A percentile compares a stretch with the other conserved stretches of the same genome.
Evolutionary conservation across 2,888 invertebrate species (phyloP).

Genomic region (Apodemia hepburni): DNA sequence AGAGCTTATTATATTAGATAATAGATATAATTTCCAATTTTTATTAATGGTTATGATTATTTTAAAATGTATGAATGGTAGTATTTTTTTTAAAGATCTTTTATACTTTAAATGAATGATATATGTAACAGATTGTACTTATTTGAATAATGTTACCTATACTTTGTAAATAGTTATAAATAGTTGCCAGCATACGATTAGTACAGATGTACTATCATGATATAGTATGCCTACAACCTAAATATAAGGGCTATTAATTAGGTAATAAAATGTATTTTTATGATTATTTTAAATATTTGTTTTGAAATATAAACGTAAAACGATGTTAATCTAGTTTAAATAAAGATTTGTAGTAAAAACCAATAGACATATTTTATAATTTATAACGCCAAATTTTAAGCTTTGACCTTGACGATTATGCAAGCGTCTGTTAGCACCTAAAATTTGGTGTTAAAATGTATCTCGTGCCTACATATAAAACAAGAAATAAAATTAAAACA

Average conservation of each 20-base stretch:
- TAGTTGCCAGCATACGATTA: background rate
- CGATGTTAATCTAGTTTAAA: slow-evolving; percentile 5
- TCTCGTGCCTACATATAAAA: background rate
- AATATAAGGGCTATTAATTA: slow-evolving; percentile 11
- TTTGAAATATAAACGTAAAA: background rate
- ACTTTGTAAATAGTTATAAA: slow-evolving; percentile 13
- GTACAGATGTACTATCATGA: slow-evolving; percentile 8
- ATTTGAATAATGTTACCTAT: slow-evolving; percentile 14
- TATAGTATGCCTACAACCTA: background rate
- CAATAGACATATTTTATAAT: background rate
- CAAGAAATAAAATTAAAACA: background rate
- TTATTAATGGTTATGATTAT: slow-evolving; percentile 1
- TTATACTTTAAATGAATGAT: slow-evolving; percentile 7
- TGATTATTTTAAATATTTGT: slow-evolving; percentile 3
- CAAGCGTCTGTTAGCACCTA: background rate
- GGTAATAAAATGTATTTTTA: slow-evolving; percentile 9
- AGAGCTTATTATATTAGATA: slow-evolving; percentile 13
- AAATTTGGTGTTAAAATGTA: background rate
- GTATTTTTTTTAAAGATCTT: slow-evolving; percentile 10
- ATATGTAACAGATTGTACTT: slow-evolving; percentile 12
- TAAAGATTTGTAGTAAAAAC: background rate
- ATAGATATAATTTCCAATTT: slow-evolving; percentile 6
- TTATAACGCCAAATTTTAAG: slow-evolving; percentile 1
- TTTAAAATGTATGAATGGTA: slow-evolving; percentile 9
- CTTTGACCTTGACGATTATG: background rate